A percentile compares a stretch with the other conserved stretches of the same genome.
These are phyloP conservation scores for Epirrhoe alternata DNA, from an alignment of 2,888 invertebrate species.

Conservation along the genomic window DNA sequence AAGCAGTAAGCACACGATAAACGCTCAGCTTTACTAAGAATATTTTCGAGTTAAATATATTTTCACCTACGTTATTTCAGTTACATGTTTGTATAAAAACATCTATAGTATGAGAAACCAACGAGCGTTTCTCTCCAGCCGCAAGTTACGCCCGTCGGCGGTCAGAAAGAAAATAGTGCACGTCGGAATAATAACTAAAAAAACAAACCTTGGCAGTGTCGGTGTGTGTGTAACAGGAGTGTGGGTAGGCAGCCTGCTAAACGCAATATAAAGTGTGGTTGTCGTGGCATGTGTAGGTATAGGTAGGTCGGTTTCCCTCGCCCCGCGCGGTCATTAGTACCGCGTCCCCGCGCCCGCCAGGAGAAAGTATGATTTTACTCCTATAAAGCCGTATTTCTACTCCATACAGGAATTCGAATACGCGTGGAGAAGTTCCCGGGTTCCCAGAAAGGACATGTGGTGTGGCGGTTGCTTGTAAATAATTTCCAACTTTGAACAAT, in stretches of 20 bases:
- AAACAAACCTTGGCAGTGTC: conserved; percentile 68
- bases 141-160: conserved; percentile 58
- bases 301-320: conserved; percentile 74
- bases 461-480: conserved; percentile 74
- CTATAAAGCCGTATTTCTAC: conserved; percentile 85
- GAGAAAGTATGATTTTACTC: conserved; percentile 86
- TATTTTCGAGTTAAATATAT: conserved; percentile 8
- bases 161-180: conserved; percentile 80
- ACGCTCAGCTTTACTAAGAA: background rate
- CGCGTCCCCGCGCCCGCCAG: conserved; percentile 73
- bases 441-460: conserved; percentile 80
- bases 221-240: conserved; percentile 71
- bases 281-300: conserved; percentile 74
- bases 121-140: conserved; percentile 48
- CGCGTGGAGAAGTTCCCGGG: conserved; percentile 77
- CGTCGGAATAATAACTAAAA: conserved; percentile 78
- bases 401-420: conserved; percentile 85
- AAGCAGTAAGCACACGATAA: background rate
- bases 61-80: conserved; percentile 29
- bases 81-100: conserved; percentile 45
- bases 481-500: conserved; percentile 81
- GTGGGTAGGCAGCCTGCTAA: conserved; percentile 82
- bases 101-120: conserved; percentile 50
- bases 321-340: conserved; percentile 85
- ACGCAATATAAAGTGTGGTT: conserved; percentile 85